Conservation (phyloP, 2,888 invertebrate genomes). For the Oligia latruncula region DNA sequence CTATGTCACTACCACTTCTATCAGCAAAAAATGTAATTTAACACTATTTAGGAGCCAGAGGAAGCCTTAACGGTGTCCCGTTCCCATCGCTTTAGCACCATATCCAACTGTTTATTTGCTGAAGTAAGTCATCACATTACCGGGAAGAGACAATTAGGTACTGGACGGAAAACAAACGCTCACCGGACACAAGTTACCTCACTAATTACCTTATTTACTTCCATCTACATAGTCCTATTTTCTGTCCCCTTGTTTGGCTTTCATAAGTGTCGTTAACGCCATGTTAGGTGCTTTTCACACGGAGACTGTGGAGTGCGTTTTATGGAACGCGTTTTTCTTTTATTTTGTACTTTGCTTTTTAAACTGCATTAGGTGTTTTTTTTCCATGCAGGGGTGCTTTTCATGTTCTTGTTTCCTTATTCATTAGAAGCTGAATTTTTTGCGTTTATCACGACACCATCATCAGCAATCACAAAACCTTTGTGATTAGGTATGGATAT, state of each 20-base stretch:
- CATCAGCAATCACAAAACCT: neutral
- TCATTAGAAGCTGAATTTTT: neutral
- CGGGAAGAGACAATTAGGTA: slow-evolving; percentile 49
- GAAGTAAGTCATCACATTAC: slow-evolving; percentile 54
- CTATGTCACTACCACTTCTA: neutral
- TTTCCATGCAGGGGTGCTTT: neutral
- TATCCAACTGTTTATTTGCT: slow-evolving; percentile 46
- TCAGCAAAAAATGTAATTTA: slow-evolving; percentile 15
- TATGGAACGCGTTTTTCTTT: slow-evolving; percentile 21
- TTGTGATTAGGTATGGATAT: neutral
- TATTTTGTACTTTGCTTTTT: slow-evolving; percentile 12
- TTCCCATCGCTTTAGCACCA: slow-evolving; percentile 34
- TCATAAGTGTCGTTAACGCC: slow-evolving; percentile 74
- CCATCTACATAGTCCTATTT: slow-evolving; percentile 68
- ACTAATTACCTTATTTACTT: slow-evolving; percentile 78
- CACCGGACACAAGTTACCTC: slow-evolving; percentile 55
- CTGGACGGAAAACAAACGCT: slow-evolving; percentile 58
- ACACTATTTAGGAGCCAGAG: slow-evolving; percentile 12
- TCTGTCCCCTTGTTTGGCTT: slow-evolving; percentile 73
- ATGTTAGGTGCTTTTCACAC: slow-evolving; percentile 62
- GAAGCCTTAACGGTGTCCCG: slow-evolving; percentile 20
- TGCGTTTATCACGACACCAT: neutral
- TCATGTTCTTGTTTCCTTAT: neutral
- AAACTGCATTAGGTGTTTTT: neutral
- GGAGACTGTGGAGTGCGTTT: slow-evolving; percentile 19